Base-by-base conservation (phyloP, 2,888 invertebrate genomes). In the Gymnoscelis rufifasciata region DNA sequence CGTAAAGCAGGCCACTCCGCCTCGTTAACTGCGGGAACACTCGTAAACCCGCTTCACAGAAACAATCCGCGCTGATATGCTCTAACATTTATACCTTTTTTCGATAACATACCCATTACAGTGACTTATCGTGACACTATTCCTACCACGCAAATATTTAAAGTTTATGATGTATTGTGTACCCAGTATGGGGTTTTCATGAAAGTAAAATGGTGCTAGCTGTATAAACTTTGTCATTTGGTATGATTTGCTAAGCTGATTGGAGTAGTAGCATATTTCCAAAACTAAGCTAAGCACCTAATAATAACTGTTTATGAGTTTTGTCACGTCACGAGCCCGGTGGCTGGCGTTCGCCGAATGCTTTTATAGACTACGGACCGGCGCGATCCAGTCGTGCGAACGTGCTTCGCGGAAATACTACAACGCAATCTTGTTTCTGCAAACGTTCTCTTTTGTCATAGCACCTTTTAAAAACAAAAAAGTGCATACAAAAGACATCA, bases 361-460 rank as follows among this genome's bases (percentile, higher is more conserved):
- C 68, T 77, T 86, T 84, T 84, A 86, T 86, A 65, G 82, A 77
- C 74, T 74, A 81, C 70, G 83, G 80, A 68, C 81, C 71, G 81
- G 74, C 86, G 84, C 81, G 79, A 84, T 73, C 76, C 68, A 77
- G 74, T 76, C 74, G 75, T 75, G 66, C 70, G 67, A 71, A 70
- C 64, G 68, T 60, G 51, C 52, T 78, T 78, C 78, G 66, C 57
- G 54, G 78, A 78, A 78, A 62, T 57, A 57, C 39, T 19, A 35
- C 35, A 48, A 42, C 49, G 40, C 39, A 23, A 38, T 47, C 38
- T 27, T 36, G 38, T 47, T 47, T 45, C 40, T 35, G 33, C 44
- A 27, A 30, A n/a, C 29, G 31, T 39, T 28, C 12, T 39, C 50
- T 42, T 50, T 50, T 38, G 44, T 45, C 44, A 42, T 35, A 45